Evolutionary conservation across 1,140 invertebrate species (phyloP).

Genomic region (Cepaea nemoralis): DNA sequence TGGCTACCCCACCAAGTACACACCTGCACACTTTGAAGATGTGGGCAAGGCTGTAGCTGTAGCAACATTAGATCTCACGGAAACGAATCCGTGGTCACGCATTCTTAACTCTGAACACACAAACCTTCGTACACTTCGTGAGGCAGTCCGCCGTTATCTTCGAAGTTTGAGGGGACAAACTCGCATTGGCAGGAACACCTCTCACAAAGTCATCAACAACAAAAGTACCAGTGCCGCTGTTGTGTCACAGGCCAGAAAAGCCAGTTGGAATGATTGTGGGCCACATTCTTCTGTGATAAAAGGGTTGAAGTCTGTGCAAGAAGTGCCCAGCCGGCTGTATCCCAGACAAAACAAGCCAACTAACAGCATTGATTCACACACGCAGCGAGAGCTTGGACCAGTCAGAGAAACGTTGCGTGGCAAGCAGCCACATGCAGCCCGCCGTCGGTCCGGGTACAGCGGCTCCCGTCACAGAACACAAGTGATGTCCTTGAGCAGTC

Average conservation of each 20-base stretch:
- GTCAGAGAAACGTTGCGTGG: background rate
- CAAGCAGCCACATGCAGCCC: constrained; percentile 4
- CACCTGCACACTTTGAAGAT: constrained; percentile 85
- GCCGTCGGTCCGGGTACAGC: background rate
- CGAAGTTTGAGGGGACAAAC: constrained; percentile 63
- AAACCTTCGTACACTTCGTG: constrained; percentile 79
- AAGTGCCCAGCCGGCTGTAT: background rate
- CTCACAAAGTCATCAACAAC: background rate
- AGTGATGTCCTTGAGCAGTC: background rate
- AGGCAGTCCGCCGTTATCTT: constrained; percentile 76
- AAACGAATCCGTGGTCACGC: constrained; percentile 83
- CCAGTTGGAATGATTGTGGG: background rate
- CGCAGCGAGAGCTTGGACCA: background rate
- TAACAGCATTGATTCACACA: background rate
- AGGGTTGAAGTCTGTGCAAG: background rate
- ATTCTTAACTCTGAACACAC: constrained; percentile 84
- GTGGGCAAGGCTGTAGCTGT: constrained; percentile 86
- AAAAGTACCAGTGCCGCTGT: background rate
- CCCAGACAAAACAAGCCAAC: background rate
- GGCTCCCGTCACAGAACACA: background rate
- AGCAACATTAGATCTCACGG: constrained; percentile 85
- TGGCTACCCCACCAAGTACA: constrained; percentile 84
- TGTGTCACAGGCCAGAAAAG: background rate
- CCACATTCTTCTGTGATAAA: background rate
- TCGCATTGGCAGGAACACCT: constrained; percentile 39